Conservation (phyloP, 2,888 invertebrate species). For the Chromoteleia sp. region DNA sequence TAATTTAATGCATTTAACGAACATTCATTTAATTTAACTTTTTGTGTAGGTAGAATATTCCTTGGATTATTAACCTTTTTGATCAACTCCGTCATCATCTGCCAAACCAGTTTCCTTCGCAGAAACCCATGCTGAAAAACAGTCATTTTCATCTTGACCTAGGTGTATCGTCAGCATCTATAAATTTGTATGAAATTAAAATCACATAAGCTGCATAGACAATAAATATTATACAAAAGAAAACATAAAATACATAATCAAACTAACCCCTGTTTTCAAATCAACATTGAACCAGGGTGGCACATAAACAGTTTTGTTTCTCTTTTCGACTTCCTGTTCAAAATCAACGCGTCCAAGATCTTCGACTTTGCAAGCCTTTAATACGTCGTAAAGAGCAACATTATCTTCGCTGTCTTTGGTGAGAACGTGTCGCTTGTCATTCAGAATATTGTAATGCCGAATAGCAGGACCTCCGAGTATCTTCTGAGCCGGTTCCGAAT, state of each 20-base stretch:
- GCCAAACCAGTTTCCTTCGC: slow-evolving; percentile 97
- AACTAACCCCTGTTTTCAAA: slow-evolving; percentile 96
- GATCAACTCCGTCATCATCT: slow-evolving; percentile 89
- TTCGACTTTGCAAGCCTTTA: slow-evolving; percentile 94
- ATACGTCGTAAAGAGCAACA: slow-evolving; percentile 96
- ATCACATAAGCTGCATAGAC: slow-evolving; percentile 18
- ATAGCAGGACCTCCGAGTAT: slow-evolving; percentile 97
- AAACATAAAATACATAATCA: slow-evolving; percentile 6
- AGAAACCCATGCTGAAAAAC: slow-evolving; percentile 99
- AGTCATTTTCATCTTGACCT: slow-evolving; percentile 98
- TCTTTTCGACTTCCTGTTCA: slow-evolving; percentile 96
- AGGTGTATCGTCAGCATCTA: slow-evolving; percentile 98
- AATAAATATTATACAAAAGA: slow-evolving; percentile 4
- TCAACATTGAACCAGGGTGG: slow-evolving; percentile 99
- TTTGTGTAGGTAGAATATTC: too few species aligned
- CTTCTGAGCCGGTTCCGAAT: slow-evolving; percentile 84
- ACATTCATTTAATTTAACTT: too few species aligned
- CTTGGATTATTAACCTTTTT: slow-evolving; percentile 89
- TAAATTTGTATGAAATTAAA: slow-evolving; percentile 15
- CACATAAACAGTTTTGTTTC: slow-evolving; percentile 96
- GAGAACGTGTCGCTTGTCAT: slow-evolving; percentile 97
- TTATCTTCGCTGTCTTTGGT: slow-evolving; percentile 97
- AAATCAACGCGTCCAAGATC: slow-evolving; percentile 96
- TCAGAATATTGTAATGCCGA: slow-evolving; percentile 95
- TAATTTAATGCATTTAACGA: neutral